Evolutionary conservation across 2,797 vertebrate species (phyloP), one percentile per base, ranked within the genome.

Genomic region (Sardinella longiceps): DNA sequence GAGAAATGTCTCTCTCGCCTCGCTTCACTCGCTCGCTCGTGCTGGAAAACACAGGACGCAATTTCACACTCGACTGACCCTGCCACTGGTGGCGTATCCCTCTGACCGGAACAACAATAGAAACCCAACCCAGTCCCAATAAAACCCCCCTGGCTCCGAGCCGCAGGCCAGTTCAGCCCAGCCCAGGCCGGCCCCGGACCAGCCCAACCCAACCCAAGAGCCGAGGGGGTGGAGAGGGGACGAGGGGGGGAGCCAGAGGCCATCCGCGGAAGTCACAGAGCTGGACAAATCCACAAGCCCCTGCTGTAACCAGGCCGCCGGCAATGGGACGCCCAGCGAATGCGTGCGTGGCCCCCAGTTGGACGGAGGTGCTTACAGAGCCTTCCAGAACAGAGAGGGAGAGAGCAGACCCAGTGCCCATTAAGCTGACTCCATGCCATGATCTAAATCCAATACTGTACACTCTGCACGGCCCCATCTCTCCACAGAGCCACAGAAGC

Each of bases 41-140:
- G 5, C 30, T 74, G 30, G 30, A 33, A 74, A 56, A 74, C 33
- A 37, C 66, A 74, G 66, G 30, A 37, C 66, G 66, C 66, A 74
- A 74, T 74, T 74, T 74, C 66, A 74, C 66, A 74, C 66, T 74
- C 30, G 30, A 74, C 66, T 74, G 66, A 33, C 30, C 66, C 18
- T 74, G 66, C 66, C 66, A 74, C 66, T 74, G 66, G 66, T 74
- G 66, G 30, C 66, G 66, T 74, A 74, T 74, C 66, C 66, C 18
- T 74, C 30, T 74, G 66, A 74, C 66, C 66, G 66, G 66, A 74
- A 74, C 66, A 74, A 74, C 66, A 74, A 74, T 74, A 74, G 66
- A 37, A 74, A 74, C 66, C 66, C 66, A 33, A 74, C 30, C 18
- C 66, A 20, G 15, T 74, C 66, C 66, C 66, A 74, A 74, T 74